Evolutionary conservation across 1,140 invertebrate species (phyloP).

Genomic region (Oedothorax gibbosus): DNA sequence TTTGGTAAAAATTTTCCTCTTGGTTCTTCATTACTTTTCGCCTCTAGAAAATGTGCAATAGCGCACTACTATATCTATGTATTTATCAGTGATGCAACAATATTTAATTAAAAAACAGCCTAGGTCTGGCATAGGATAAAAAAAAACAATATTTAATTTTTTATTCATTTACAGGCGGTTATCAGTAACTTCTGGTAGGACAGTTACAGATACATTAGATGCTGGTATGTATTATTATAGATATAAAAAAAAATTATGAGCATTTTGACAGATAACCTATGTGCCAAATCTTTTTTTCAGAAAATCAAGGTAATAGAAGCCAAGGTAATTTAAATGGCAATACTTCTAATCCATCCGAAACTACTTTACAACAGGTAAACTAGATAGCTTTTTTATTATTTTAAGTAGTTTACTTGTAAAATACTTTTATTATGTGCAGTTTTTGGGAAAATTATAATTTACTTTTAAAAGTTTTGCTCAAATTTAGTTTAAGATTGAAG

Average conservation of each 20-base stretch:
- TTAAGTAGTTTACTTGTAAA: background rate
- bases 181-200: conserved; percentile 20
- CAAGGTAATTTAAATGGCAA: background rate
- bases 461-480: no score
- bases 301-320: conserved; percentile 24
- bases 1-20: no score
- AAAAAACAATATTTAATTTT: background rate
- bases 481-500: no score
- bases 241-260: no score
- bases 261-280: background rate
- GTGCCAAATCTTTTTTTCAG: background rate
- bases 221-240: conserved; percentile 15
- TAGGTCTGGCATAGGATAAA: no score
- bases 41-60: no score
- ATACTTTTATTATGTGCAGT: background rate
- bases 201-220: background rate
- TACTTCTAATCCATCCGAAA: background rate
- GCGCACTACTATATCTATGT: no score
- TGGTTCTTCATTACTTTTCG: no score
- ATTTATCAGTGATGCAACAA: no score
- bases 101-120: no score
- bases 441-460: no score
- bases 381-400: background rate
- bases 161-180: conserved; percentile 2
- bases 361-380: conserved; percentile 10